Evolutionary conservation across 2,797 vertebrate genomes (phyloP).

Genomic region (Leucoraja ocellata): DNA sequence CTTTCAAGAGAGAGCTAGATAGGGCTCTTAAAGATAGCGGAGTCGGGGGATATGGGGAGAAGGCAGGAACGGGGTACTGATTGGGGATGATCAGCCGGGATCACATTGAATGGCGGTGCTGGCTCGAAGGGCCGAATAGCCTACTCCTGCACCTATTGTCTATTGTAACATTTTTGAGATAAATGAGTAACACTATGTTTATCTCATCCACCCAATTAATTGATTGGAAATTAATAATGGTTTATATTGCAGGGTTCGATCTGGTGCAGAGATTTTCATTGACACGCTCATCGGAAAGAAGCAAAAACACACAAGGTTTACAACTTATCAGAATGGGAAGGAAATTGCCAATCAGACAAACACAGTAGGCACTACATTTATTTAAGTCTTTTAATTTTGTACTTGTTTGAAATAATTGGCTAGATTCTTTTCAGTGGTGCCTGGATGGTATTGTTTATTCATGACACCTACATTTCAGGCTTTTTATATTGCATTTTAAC

Average conservation of each 20-base stretch:
- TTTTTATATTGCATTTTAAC: background rate
- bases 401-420: background rate
- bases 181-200: background rate
- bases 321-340: constrained; percentile 80
- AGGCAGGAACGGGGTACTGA: too few relatives aligned
- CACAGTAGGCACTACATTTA: constrained; percentile 67
- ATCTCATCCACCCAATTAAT: background rate
- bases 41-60: too few relatives aligned
- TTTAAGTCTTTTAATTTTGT: background rate
- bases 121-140: too few relatives aligned
- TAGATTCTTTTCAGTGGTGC: background rate
- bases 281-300: constrained; percentile 66
- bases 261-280: constrained; percentile 82
- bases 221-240: background rate
- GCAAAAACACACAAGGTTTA: constrained; percentile 47
- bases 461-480: background rate
- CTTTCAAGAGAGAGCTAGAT: too few relatives aligned
- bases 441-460: background rate
- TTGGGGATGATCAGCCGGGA: too few relatives aligned
- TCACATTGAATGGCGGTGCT: too few relatives aligned
- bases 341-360: constrained; percentile 75
- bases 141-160: too few relatives aligned
- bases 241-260: constrained; percentile 76
- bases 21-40: too few relatives aligned
- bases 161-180: background rate